phyloP scores from a whole-genome alignment of 2,888 invertebrate genomes.

The Dyspetes luteomarginatus region DNA sequence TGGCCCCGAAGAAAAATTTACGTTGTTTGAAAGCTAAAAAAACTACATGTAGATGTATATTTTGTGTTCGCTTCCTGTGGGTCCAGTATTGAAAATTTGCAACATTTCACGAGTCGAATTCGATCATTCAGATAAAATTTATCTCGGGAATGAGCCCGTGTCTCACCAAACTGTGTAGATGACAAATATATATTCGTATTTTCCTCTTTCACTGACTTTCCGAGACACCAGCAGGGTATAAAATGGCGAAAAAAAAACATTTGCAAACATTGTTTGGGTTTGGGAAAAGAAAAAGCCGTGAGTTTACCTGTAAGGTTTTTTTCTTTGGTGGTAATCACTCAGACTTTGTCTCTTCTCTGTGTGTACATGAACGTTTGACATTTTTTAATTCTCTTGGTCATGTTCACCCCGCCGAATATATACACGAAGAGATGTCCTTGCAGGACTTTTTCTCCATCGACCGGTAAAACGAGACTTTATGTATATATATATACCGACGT shows the following conservation, averaged over 20 bases:
- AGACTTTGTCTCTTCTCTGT: neutral
- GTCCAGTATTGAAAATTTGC: neutral
- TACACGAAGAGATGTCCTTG: slow-evolving; percentile 23
- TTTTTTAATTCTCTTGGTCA: slow-evolving; percentile 3
- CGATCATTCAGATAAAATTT: neutral
- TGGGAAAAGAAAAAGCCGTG: slow-evolving; percentile 10
- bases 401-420: slow-evolving; percentile 1
- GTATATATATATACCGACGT: neutral
- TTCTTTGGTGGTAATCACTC: slow-evolving; percentile 1
- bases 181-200: slow-evolving; percentile 25
- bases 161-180: slow-evolving; percentile 1
- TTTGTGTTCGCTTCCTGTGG: neutral
- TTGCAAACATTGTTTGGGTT: slow-evolving; percentile 47
- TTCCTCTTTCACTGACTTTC: slow-evolving; percentile 15
- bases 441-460: neutral
- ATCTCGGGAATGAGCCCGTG: neutral
- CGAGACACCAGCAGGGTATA: neutral
- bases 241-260: neutral
- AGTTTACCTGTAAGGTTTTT: slow-evolving; percentile 29
- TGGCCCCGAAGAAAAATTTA: slow-evolving; percentile 12
- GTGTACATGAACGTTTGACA: neutral
- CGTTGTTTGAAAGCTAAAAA: slow-evolving; percentile 13
- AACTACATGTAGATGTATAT: neutral
- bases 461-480: neutral
- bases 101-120: neutral